Evolutionary conservation across 2,797 vertebrate species (phyloP).

Genomic region (Sarcoramphus papa): DNA sequence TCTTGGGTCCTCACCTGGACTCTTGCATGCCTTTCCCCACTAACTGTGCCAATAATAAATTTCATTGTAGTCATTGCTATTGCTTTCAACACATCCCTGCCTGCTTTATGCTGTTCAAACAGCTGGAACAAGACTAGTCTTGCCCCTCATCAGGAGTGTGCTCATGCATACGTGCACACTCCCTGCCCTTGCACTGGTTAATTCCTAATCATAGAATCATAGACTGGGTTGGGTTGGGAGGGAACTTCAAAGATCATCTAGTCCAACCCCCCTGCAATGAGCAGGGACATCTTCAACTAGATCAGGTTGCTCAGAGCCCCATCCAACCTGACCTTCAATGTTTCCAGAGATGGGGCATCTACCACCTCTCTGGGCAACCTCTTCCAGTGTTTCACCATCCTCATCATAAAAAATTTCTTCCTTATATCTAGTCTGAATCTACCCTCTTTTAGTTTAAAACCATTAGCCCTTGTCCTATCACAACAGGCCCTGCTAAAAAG

Average conservation of each 20-base stretch:
- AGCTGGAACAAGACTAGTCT: not conserved
- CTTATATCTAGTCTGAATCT: not conserved
- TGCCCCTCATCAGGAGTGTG: not conserved
- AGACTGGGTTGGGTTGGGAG: not conserved
- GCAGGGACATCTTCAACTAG: not conserved
- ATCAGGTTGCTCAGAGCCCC: not conserved
- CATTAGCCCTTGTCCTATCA: rapidly evolving
- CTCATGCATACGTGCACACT: not conserved
- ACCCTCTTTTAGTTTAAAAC: not conserved
- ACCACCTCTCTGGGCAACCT: not conserved
- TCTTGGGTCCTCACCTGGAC: not conserved
- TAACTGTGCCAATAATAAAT: not conserved
- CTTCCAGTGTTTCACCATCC: not conserved
- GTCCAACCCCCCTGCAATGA: not conserved
- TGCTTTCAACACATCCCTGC: not conserved
- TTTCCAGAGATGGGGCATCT: not conserved
- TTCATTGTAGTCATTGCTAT: not conserved
- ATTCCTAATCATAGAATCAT: not conserved
- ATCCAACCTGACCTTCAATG: not conserved
- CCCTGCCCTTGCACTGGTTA: not conserved
- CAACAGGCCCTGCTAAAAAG: not conserved
- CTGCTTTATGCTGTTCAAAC: not conserved
- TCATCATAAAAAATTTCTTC: not conserved
- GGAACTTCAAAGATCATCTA: not conserved
- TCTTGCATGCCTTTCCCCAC: not conserved